Percentiles rank a stretch among this genome's conserved stretches.
phyloP scores from a whole-genome alignment of 2,113 vertebrate species.

The Mionectes macconnelli region DNA sequence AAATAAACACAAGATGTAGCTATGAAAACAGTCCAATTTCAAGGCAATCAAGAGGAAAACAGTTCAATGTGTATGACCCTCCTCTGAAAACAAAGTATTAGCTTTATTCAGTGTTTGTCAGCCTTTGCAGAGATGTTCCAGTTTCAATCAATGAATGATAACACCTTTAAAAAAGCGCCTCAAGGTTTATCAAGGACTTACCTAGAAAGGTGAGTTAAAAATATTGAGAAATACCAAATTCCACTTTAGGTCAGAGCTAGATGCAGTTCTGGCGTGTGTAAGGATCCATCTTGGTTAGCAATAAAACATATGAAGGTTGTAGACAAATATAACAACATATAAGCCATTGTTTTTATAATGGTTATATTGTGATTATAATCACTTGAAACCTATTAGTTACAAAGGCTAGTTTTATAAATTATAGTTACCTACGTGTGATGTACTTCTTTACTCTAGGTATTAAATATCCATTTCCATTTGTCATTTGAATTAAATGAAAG shows the following conservation, averaged over 20 bases:
- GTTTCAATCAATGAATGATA: background rate
- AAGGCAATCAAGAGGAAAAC: background rate
- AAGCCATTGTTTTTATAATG: background rate
- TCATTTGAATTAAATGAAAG: background rate
- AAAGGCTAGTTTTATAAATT: background rate
- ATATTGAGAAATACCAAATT: background rate
- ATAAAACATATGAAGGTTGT: background rate
- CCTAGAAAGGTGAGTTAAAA: background rate
- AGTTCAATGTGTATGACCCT: background rate
- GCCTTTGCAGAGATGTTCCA: background rate
- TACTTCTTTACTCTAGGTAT: background rate
- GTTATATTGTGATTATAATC: background rate
- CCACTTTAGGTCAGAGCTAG: background rate
- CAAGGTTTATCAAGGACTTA: background rate
- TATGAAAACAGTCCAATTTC: background rate
- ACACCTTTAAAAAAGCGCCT: background rate
- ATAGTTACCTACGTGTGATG: background rate
- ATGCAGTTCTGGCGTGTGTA: background rate
- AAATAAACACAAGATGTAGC: background rate
- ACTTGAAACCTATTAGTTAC: background rate
- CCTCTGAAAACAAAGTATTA: background rate
- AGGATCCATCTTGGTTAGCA: background rate
- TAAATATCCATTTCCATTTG: background rate
- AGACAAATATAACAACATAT: rapidly evolving
- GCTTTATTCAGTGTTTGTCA: background rate